Percentiles rank a stretch among this genome's conserved stretches.
phyloP scores from a whole-genome alignment of 2,113 vertebrate species.

The Cryptomyrus ogoouensis region DNA sequence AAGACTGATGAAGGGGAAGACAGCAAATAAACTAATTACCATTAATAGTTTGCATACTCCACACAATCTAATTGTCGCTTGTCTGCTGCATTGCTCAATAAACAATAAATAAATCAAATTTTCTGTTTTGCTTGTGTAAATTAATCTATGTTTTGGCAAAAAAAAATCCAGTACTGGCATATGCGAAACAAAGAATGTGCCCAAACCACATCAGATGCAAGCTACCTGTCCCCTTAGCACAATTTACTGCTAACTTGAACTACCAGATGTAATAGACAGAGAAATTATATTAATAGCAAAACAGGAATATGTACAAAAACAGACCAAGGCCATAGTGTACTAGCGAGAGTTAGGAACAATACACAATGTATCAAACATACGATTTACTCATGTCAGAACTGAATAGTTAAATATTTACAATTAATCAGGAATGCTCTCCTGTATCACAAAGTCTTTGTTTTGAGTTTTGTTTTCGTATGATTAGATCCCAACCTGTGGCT shows the following conservation, averaged over 20 bases:
- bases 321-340: not conserved
- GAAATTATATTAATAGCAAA: not conserved
- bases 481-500: conserved; percentile 18
- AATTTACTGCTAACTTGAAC: not conserved
- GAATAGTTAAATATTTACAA: not conserved
- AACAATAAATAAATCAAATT: not conserved
- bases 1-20: not conserved
- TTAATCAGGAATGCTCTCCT: not conserved
- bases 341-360: not conserved
- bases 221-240: not conserved
- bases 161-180: not conserved
- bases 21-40: not conserved
- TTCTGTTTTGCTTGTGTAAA: not conserved
- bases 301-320: not conserved
- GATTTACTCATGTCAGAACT: not conserved
- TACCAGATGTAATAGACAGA: not conserved
- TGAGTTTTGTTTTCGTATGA: not conserved
- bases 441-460: not conserved
- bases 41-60: not conserved
- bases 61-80: not conserved
- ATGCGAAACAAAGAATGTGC: not conserved
- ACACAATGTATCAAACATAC: not conserved
- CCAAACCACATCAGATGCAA: not conserved
- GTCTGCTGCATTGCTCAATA: not conserved
- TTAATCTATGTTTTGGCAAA: not conserved